phyloP scores from a whole-genome alignment of 2,888 invertebrate species.

The Sipha maydis region DNA sequence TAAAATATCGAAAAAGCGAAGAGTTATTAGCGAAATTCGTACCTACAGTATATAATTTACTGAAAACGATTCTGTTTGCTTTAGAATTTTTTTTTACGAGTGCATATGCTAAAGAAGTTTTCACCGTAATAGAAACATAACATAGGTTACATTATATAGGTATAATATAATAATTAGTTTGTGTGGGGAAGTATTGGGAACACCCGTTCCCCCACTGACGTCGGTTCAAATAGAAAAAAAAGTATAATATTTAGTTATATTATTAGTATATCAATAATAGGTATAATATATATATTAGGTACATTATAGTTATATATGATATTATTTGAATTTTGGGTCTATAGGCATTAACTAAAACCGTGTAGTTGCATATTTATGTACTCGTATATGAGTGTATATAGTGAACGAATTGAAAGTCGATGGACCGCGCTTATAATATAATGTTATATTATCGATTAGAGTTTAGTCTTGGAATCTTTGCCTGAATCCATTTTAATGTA shows the following conservation, averaged over 20 bases:
- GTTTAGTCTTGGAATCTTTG: neutral
- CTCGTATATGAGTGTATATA: too few relatives aligned
- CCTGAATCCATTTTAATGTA: neutral
- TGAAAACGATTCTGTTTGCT: neutral
- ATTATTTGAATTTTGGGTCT: too few relatives aligned
- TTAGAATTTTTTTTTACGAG: neutral
- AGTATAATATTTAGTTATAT: too few relatives aligned
- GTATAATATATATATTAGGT: too few relatives aligned
- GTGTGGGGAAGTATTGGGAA: too few relatives aligned
- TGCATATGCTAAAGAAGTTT: neutral
- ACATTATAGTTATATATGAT: too few relatives aligned
- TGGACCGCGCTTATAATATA: neutral
- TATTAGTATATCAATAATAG: too few relatives aligned
- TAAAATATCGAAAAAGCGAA: neutral
- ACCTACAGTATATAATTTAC: neutral
- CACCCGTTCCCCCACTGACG: too few relatives aligned
- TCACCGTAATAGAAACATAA: neutral
- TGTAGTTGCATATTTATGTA: neutral
- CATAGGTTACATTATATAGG: neutral
- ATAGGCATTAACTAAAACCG: neutral
- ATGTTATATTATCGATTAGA: conserved; percentile 16
- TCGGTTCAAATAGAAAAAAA: too few relatives aligned
- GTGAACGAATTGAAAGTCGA: conserved; percentile 14
- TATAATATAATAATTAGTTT: too few relatives aligned
- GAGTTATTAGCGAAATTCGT: neutral